Evolutionary conservation across 37 sponge, comb jelly and placozoan species (phyloP).

Genomic region (Tethya wilhelma): DNA sequence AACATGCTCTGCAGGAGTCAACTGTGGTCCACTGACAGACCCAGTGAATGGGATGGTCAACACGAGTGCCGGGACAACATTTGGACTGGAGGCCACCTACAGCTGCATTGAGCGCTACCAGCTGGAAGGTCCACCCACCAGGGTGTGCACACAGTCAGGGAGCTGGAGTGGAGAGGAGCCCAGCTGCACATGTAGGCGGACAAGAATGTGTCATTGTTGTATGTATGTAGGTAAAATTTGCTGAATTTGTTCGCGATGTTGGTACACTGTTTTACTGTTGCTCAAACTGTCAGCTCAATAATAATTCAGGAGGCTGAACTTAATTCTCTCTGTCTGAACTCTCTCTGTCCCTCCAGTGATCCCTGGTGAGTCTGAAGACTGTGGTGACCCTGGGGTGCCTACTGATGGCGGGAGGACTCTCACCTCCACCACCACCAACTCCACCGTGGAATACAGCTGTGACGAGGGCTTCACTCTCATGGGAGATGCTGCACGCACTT

Average conservation of each 20-base stretch:
- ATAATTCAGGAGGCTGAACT: not conserved
- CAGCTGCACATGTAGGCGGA: not conserved
- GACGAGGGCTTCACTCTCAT: constrained; percentile 23
- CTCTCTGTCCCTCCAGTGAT: not conserved
- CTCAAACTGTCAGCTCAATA: not conserved
- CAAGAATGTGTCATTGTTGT: not conserved
- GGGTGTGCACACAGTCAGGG: constrained; percentile 6
- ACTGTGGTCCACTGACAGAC: constrained; percentile 39
- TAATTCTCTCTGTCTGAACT: not conserved
- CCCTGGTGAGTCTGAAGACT: constrained; percentile 29
- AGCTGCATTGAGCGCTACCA: constrained; percentile 36
- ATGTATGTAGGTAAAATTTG: too few relatives aligned
- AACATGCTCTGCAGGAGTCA: constrained; percentile 35
- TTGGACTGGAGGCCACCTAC: constrained; percentile 30
- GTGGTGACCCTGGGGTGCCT: constrained; percentile 62
- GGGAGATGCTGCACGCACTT: constrained; percentile 26
- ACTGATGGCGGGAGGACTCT: constrained; percentile 33
- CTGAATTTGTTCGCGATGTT: too few relatives aligned
- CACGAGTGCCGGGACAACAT: constrained; percentile 6
- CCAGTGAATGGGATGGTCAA: constrained; percentile 49
- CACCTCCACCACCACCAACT: constrained; percentile 6
- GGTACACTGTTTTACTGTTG: not conserved
- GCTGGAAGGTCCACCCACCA: not conserved
- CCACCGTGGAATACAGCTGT: constrained; percentile 44
- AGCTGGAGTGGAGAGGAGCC: constrained; percentile 15